Base-by-base conservation (phyloP, 2,797 vertebrate genomes). In the Molossus molossus region DNA sequence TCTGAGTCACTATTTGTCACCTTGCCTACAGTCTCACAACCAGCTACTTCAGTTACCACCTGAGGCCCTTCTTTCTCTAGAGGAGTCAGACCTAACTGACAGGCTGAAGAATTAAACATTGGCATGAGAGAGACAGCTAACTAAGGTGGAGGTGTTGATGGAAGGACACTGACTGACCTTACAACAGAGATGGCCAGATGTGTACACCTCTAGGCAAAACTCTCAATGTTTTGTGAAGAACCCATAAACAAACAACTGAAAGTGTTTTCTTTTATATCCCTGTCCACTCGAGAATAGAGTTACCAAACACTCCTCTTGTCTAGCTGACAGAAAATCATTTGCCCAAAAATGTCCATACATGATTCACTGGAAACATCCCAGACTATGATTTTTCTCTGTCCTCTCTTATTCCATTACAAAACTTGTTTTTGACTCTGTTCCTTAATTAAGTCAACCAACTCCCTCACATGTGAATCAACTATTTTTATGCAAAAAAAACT, bases 271-370 rank as follows among this genome's bases (percentile, higher is more conserved):
- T 85, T 70, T 12, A 13, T 55, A 87, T 20, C 40, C 18, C 67
- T 88, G 15, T 8, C 25, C 29, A 80, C 18, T 62, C 29, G 27
- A 76, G 23, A 3, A 76, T 5, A 81, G 27, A 83, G 80, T 64
- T 79, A 75, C 18, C 6, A 82, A 48, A 94, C 9, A 27, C 21
- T 81, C 4, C 60, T 72, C 65, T 87, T 67, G 60, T 9, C n/a
- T 69, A 81, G 12, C 57, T 86, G 4, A 81, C 27, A 86, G n/a
- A 60, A 97, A 96, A 91, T 65, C 17, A 6, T 67, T 86, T 76
- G 57, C 15, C 3, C 6, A 57, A 87, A 48, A 60, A 89, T n/a
- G 5, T 1, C n/a, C 25, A 82, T 85, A 86, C 15, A 82, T 73
- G 15, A 65, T 77, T 93, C 9, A 70, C 45, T 76, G 9, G 50